A percentile compares a stretch with the other conserved stretches of the same genome.
Conservation (phyloP, 1,140 invertebrate species). For the Hylaeus anthracinus region DNA sequence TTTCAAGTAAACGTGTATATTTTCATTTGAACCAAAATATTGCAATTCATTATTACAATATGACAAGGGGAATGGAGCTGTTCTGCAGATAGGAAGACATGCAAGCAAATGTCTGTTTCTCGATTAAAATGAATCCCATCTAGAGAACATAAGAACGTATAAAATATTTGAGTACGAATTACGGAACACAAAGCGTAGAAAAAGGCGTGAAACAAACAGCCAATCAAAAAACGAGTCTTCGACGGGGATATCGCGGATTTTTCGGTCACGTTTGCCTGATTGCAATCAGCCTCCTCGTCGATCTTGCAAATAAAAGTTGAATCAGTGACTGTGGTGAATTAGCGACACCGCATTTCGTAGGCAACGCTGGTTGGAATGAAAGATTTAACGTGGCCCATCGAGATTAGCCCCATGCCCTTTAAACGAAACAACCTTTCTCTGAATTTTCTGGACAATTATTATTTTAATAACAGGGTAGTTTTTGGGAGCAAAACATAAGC, state of each 20-base stretch:
- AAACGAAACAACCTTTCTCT: background rate
- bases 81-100: too few relatives aligned
- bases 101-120: too few relatives aligned
- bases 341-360: slow-evolving; percentile 46
- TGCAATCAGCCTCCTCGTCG: slow-evolving; percentile 63
- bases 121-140: too few relatives aligned
- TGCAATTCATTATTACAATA: too few relatives aligned
- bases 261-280: slow-evolving; percentile 66
- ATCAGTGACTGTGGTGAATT: slow-evolving; percentile 57
- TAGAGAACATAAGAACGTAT: too few relatives aligned
- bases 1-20: too few relatives aligned
- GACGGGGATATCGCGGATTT: slow-evolving; percentile 48
- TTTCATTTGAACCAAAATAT: too few relatives aligned
- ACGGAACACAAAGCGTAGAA: slow-evolving; percentile 35
- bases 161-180: too few relatives aligned
- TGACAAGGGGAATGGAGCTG: too few relatives aligned
- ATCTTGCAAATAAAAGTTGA: slow-evolving; percentile 65
- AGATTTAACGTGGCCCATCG: background rate
- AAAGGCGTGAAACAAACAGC: slow-evolving; percentile 39
- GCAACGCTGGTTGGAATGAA: slow-evolving; percentile 23
- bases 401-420: background rate
- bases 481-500: too few relatives aligned
- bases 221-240: slow-evolving; percentile 44
- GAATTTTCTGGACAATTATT: background rate
- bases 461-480: too few relatives aligned